A percentile compares a stretch with the other conserved stretches of the same genome.
Conservation (phyloP, 2,888 invertebrate species). For the Clostera curtula region DNA sequence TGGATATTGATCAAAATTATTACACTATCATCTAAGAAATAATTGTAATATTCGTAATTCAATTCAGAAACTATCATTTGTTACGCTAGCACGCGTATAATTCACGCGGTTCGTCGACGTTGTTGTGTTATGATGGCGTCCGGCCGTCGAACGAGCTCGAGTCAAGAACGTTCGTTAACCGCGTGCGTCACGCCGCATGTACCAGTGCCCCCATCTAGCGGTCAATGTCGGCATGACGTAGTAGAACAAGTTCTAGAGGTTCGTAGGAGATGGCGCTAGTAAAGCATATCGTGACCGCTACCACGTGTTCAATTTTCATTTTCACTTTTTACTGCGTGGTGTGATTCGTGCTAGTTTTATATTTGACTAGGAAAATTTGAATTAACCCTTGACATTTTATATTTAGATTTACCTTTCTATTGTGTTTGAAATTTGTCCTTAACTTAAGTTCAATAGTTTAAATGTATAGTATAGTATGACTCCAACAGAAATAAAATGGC, state of each 20-base stretch:
- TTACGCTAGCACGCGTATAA: constrained; percentile 28
- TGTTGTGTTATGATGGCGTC: constrained; percentile 35
- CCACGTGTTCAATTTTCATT: too few species aligned
- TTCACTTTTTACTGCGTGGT: background rate
- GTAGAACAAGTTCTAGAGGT: constrained; percentile 31
- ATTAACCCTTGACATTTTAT: background rate
- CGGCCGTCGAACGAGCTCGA: constrained; percentile 61
- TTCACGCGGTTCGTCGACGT: constrained; percentile 22
- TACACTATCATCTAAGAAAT: too few species aligned
- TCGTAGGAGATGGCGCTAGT: constrained; percentile 53
- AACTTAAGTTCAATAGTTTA: too few species aligned
- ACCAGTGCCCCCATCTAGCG: constrained; percentile 67
- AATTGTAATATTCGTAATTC: constrained; percentile 9
- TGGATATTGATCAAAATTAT: too few species aligned
- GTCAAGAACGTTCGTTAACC: constrained; percentile 75
- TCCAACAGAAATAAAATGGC: too few species aligned
- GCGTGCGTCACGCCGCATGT: constrained; percentile 50
- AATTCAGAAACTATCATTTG: constrained; percentile 10
- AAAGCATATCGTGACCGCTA: constrained; percentile 14
- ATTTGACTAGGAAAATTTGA: background rate
- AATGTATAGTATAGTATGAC: too few species aligned
- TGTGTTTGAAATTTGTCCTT: too few species aligned
- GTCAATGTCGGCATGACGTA: constrained; percentile 69
- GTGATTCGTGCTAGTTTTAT: background rate
- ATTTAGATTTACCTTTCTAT: background rate